Conservation (phyloP, 2,797 vertebrate species). For the Nothura maculosa region DNA sequence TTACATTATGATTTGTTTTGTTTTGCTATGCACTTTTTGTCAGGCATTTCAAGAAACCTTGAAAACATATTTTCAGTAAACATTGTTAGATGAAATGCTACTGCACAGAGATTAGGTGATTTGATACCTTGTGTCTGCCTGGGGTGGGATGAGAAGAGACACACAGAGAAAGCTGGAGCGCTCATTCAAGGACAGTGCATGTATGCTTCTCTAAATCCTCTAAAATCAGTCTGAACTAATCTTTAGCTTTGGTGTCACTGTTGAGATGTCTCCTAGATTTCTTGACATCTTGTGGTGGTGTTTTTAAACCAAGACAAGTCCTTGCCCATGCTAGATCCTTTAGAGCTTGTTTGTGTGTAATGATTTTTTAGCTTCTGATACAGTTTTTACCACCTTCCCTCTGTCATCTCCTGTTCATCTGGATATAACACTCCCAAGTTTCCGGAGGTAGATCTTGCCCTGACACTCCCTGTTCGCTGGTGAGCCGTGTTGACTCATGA, state of each 20-base stretch:
- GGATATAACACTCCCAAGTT: not conserved
- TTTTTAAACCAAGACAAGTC: not conserved
- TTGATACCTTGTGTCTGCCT: fast-evolving
- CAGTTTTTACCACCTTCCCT: not conserved
- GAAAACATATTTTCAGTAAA: not conserved
- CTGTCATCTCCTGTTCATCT: not conserved
- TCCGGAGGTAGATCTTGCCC: not conserved
- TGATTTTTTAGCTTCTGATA: not conserved
- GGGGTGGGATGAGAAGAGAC: not conserved
- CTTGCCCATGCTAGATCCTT: not conserved
- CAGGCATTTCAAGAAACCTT: not conserved
- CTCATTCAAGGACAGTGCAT: not conserved
- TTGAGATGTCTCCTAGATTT: not conserved
- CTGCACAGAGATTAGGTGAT: fast-evolving
- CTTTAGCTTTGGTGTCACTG: not conserved
- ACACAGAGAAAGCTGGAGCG: not conserved
- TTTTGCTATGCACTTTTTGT: not conserved
- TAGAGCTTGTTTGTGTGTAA: not conserved
- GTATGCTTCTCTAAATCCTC: not conserved
- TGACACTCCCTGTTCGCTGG: fast-evolving
- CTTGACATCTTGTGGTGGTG: not conserved
- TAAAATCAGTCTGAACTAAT: not conserved
- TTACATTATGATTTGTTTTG: not conserved
- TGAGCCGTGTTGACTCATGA: not conserved
- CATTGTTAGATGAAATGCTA: not conserved